Evolutionary conservation across 2,113 vertebrate genomes (phyloP), one percentile per base, ranked within the genome.

Genomic region (Anseranas semipalmata): DNA sequence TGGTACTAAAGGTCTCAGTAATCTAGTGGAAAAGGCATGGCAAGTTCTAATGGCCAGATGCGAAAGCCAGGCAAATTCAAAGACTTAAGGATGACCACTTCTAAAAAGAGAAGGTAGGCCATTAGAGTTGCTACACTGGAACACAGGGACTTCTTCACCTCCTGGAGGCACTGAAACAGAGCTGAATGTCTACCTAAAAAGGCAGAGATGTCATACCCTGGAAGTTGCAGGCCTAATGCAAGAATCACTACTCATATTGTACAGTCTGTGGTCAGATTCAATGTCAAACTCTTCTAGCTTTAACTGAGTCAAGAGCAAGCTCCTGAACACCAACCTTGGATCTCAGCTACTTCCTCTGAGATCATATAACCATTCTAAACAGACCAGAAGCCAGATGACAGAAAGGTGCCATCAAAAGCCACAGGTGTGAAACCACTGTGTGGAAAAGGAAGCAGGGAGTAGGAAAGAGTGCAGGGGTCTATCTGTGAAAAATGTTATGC

Each of bases 31-130:
- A 94, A 90, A 92, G 62, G 56, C 76, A 78, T 27, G 33, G 86
- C 72, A 84, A 86, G 60, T 84, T 55, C 52, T 88, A 87, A 56
- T 45, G 60, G 83, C 65, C 65, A 68, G 24, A 8, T 88, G 85
- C 82, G 88, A 93, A 94, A 89, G 56, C 33, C 56, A 75, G 35
- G 66, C 86, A 91, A 70, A 55, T 76, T 80, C 70, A 77, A 79
- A 76, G 41, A 58, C 67, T 11, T 1, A 10, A 65, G 75, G 63
- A 74, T 74, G 55, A 82, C 46, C 58, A 30, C 32, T 77, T 94
- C 86, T 78, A 87, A 87, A 96, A 93, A 6, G 32, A 43, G 86
- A 92, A 88, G 84, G 79, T 66, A 90, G 76, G 60, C 15, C 56
- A 65, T 32, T 59, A 88, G 55, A 58, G 62, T 43, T 89, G 48